Base-by-base conservation (phyloP, 2,888 invertebrate species). In the Lochmaea capreae region DNA sequence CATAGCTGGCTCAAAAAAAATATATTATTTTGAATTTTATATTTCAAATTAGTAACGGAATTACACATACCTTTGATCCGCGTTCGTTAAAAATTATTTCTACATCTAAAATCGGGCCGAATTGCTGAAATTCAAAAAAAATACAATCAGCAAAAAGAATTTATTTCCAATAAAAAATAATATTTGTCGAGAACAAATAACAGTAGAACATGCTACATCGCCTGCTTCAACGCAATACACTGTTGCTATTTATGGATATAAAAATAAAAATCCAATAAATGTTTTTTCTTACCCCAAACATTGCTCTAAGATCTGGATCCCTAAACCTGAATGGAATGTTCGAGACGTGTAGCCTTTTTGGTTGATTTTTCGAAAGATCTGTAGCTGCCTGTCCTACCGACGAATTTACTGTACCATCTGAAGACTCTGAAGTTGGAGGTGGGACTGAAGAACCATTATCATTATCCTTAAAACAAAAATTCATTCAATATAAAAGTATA, bases 41-140 rank as follows among this genome's bases (percentile, higher is more conserved):
- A 71, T 71, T 65, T 77, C 73, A 59, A 66, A 67, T 59, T 16
- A 22, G 42, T 18, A 76, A 75, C 72, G 71, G 77, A 74, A 62
- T 58, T 76, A 67, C 79, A 84, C 96, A 94, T 94, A 99, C 99
- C 97, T 99, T 99, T 84, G 98, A 98, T 89, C 99, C 99, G 84
- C 99, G 92, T 90, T 99, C 99, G 90, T 99, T 99, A 92, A 99
- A 99, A 89, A 99, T 99, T 86, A 99, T 99, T 93, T 99, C 99
- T 89, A 98, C 99, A 90, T 99, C 99, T 89, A 98, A 92, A 88
- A 99, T 99, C 86, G 95, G 94, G 88, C 99, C 99, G 90, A 96
- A 99, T 94, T 98, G 97, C 97, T 98, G 92, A 87, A 93, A 93
- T 88, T 86, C 85, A 89, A 78, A 76, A 43, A 46, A 22, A 66